A percentile compares a stretch with the other conserved stretches of the same genome.
Conservation (phyloP, 2,888 invertebrate genomes). For the Notodonta ziczac region DNA sequence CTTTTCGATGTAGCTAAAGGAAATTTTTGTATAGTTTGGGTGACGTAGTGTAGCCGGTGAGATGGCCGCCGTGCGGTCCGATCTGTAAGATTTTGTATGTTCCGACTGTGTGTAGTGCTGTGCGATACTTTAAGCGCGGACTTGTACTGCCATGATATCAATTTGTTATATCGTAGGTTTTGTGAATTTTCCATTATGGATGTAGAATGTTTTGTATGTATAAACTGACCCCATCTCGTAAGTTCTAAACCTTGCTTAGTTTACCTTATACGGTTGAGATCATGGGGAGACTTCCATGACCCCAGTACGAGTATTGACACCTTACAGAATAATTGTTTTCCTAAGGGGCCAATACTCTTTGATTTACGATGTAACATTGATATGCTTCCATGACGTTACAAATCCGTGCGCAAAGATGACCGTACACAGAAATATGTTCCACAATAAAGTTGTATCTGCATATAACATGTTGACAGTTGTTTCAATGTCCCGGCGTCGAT, state of each 20-base stretch:
- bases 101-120: constrained; percentile 37
- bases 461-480: constrained; percentile 27
- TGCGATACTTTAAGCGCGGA: constrained; percentile 33
- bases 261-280: no score
- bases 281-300: no score
- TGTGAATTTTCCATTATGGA: no score
- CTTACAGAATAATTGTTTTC: no score
- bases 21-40: constrained; percentile 56
- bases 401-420: constrained; percentile 16
- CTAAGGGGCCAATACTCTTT: no score
- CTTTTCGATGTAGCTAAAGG: constrained; percentile 67
- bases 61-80: constrained; percentile 46
- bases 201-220: no score
- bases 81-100: constrained; percentile 30
- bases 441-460: constrained; percentile 20
- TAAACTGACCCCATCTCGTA: no score
- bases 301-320: background rate
- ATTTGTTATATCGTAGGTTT: background rate
- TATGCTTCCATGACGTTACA: constrained; percentile 24
- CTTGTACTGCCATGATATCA: constrained; percentile 4
- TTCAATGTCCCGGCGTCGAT: constrained; percentile 20
- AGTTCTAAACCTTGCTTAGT: no score
- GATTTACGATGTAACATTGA: no score
- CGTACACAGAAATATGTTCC: constrained; percentile 17
- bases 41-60: constrained; percentile 40